Percentiles rank a stretch among this genome's conserved stretches.
phyloP scores from a whole-genome alignment of 92 coral and sea anemone genomes.

The Actinernus sp. region DNA sequence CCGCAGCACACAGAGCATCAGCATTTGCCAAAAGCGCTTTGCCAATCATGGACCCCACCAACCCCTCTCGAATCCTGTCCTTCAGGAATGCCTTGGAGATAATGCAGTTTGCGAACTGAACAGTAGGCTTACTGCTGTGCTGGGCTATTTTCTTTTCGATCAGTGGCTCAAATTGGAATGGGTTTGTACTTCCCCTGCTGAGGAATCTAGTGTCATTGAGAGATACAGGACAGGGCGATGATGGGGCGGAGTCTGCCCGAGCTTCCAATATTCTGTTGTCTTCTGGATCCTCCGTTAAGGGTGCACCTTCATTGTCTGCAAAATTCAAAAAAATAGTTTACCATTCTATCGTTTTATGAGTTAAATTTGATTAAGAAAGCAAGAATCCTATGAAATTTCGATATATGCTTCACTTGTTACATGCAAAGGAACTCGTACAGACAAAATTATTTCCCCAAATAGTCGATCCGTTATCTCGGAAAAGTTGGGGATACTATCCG shows the following conservation, averaged over 20 bases:
- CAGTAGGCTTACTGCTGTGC: conserved; percentile 78
- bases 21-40: conserved; percentile 91
- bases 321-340: not conserved
- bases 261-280: conserved; percentile 50
- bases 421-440: no score
- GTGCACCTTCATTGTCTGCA: conserved; percentile 5
- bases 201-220: conserved; percentile 67
- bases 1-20: conserved; percentile 97
- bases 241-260: conserved; percentile 28
- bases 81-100: conserved; percentile 93
- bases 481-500: no score
- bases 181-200: conserved; percentile 76
- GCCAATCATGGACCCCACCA: conserved; percentile 85
- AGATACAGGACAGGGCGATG: conserved; percentile 11
- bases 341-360: no score
- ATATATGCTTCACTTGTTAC: no score
- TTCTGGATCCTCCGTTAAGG: not conserved
- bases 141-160: conserved; percentile 62
- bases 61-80: conserved; percentile 88
- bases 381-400: no score
- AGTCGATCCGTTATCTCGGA: no score
- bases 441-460: no score
- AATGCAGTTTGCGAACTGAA: conserved; percentile 88
- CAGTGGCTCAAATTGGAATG: conserved; percentile 71
- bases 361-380: no score